A percentile compares a stretch with the other conserved stretches of the same genome.
Conservation (phyloP, 2,797 vertebrate species). For the Eidolon dupreanum region DNA sequence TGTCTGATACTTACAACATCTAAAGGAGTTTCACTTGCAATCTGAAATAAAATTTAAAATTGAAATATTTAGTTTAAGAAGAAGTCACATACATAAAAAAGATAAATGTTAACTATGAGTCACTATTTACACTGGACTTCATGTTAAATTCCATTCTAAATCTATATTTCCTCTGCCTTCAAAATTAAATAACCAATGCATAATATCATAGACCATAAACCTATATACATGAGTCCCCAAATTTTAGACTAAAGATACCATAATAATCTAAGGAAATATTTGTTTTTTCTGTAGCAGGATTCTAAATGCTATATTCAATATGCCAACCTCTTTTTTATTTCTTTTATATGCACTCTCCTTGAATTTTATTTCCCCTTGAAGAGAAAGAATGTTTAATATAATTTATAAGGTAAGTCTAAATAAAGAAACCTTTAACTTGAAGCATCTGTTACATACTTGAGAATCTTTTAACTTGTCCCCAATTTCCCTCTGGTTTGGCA, state of each 20-base stretch:
- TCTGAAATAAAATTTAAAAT: conserved; percentile 88
- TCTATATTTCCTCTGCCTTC: background rate
- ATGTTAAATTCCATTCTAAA: conserved; percentile 3
- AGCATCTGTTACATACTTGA: background rate
- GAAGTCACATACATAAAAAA: conserved; percentile 20
- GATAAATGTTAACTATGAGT: background rate
- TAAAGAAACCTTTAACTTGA: background rate
- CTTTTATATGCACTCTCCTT: background rate
- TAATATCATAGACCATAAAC: background rate
- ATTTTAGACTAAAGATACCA: conserved; percentile 24
- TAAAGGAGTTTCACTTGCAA: conserved; percentile 97
- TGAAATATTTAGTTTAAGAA: conserved; percentile 57
- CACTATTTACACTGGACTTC: background rate
- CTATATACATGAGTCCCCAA: background rate
- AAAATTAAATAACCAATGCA: background rate
- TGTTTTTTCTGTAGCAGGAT: background rate
- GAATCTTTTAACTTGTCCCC: conserved; percentile 2
- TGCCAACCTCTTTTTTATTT: background rate
- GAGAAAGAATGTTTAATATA: background rate
- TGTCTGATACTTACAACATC: conserved; percentile 94
- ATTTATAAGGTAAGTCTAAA: background rate
- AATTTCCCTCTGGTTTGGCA: background rate
- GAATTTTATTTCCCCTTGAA: conserved; percentile 28
- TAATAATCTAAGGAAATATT: background rate
- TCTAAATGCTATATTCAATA: conserved; percentile 13